A percentile compares a stretch with the other conserved stretches of the same genome.
phyloP scores from a whole-genome alignment of 1,140 invertebrate genomes.

The Parapsyche elsis region DNA sequence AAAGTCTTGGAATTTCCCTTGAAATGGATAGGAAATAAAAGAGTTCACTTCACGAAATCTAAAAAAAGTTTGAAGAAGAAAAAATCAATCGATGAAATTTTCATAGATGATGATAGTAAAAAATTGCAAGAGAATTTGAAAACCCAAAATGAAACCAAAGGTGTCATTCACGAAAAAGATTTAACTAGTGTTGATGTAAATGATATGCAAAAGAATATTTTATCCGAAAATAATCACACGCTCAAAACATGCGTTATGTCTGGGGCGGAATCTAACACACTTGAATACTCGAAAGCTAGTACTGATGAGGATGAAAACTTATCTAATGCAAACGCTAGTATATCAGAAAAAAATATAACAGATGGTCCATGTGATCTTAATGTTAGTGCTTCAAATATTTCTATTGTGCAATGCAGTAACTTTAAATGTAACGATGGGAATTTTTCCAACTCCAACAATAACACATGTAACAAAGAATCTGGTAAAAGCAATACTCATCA shows the following conservation, averaged over 20 bases:
- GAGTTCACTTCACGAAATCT: slow-evolving; percentile 32
- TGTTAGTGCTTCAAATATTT: background rate
- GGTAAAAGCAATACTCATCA: background rate
- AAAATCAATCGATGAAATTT: background rate
- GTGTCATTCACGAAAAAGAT: background rate
- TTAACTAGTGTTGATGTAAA: background rate
- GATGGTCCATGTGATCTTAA: background rate
- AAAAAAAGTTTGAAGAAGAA: slow-evolving; percentile 27
- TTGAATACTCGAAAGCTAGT: no score
- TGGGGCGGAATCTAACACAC: no score
- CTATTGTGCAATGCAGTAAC: background rate
- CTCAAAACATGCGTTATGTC: no score
- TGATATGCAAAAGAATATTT: background rate
- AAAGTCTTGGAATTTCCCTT: slow-evolving; percentile 37
- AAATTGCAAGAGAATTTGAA: background rate
- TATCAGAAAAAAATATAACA: background rate
- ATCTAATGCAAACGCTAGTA: background rate
- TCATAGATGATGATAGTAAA: background rate
- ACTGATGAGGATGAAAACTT: no score
- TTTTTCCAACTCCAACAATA: slow-evolving; percentile 13
- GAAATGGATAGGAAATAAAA: slow-evolving; percentile 52
- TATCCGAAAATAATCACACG: no score
- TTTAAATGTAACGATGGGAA: background rate
- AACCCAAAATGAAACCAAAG: background rate
- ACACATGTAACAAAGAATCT: background rate